Evolutionary conservation across 2,113 vertebrate genomes (phyloP).

Genomic region (Coptodon bakossiorum): DNA sequence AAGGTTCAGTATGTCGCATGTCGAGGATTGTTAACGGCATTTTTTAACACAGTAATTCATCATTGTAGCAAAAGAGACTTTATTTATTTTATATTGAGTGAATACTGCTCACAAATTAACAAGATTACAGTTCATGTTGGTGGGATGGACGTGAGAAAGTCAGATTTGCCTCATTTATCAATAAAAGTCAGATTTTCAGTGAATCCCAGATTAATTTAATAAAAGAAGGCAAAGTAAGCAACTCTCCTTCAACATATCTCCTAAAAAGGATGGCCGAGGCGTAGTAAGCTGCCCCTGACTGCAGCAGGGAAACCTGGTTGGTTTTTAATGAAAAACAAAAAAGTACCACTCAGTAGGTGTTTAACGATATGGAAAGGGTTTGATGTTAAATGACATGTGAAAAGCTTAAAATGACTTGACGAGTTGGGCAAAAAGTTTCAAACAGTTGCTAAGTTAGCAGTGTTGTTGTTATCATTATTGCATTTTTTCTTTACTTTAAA

Average conservation of each 20-base stretch:
- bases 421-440: neutral
- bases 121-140: neutral
- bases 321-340: neutral
- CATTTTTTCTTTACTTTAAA: neutral
- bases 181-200: fast-evolving
- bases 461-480: neutral
- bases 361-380: neutral
- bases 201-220: neutral
- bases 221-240: neutral
- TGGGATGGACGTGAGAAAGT: neutral
- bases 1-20: neutral
- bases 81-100: fast-evolving
- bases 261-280: neutral
- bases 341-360: neutral
- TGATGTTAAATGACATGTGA: neutral
- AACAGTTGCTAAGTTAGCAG: neutral
- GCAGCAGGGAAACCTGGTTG: neutral
- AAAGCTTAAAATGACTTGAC: neutral
- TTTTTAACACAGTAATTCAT: neutral
- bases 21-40: fast-evolving
- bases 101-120: neutral
- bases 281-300: neutral
- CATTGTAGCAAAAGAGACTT: neutral
- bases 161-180: neutral
- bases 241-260: neutral